Evolutionary conservation across 2,888 invertebrate species (phyloP), one percentile per base, ranked within the genome.

Genomic region (Mechanitis messenoides): DNA sequence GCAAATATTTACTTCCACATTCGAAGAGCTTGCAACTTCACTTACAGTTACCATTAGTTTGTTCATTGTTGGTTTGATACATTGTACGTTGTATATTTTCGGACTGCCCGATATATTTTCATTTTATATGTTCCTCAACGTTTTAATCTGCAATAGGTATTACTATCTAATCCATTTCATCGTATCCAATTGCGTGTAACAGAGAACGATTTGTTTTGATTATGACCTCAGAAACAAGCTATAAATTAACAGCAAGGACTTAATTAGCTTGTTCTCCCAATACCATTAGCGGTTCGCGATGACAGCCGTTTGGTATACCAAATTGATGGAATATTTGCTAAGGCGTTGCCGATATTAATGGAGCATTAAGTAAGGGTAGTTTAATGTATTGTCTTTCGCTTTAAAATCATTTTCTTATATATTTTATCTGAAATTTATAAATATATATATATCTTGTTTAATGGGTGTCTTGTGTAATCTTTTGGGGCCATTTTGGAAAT

Each of bases 151-250:
- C 60, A 60, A 47, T 46, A 33, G 47, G 62, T 60, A 63, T 63
- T 80, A 63, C 60, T 80, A 81, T 78, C 80, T 78, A 84, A 84
- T 83, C 83, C 81, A 85, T 85, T 86, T 84, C 79, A 76, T 76
- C 70, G 77, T 78, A 83, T 81, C 80, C 82, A 38, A 80, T 87
- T 72, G 88, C 88, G 88, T 88, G 88, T 82, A 81, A 80, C 78
- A 73, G 74, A 70, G 76, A 81, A 73, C 87, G 84, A 89, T 89
- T 88, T 86, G 81, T 89, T 87, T 87, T 85, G 87, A 88, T 89
- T 87, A 87, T 83, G 76, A 81, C 79, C 79, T 72, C 74, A 79
- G 84, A 83, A 86, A 87, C 86, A 83, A 80, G 78, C 84, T 74
- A 85, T 88, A 89, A 88, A 89, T 89, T 86, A 84, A 84, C 79